A percentile compares a stretch with the other conserved stretches of the same genome.
Conservation (phyloP, 2,113 vertebrate genomes). For the Macquaria ambigua region DNA sequence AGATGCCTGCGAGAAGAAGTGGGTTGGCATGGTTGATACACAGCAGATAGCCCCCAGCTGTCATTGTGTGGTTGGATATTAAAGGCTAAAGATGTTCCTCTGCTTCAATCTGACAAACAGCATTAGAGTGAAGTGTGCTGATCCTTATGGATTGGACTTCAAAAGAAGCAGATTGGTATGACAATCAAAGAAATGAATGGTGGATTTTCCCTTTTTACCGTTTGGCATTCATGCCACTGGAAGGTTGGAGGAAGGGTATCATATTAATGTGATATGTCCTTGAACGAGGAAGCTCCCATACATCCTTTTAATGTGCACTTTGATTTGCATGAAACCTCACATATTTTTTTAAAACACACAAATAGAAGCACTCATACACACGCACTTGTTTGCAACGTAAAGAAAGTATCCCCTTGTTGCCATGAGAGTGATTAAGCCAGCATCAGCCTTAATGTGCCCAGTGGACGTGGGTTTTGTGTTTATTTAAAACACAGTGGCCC, state of each 20-base stretch:
- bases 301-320: slow-evolving; percentile 8
- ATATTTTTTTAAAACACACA: background rate
- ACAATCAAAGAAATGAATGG: slow-evolving; percentile 39
- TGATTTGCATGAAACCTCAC: slow-evolving; percentile 31
- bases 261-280: slow-evolving; percentile 43
- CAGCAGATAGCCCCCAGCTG: slow-evolving; percentile 54
- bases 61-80: slow-evolving; percentile 49
- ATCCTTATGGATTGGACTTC: slow-evolving; percentile 57
- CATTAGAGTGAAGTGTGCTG: slow-evolving; percentile 59
- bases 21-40: slow-evolving; percentile 38
- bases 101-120: slow-evolving; percentile 57
- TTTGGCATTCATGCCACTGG: slow-evolving; percentile 25
- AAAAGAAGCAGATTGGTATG: slow-evolving; percentile 44
- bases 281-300: slow-evolving; percentile 14
- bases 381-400: slow-evolving; percentile 40
- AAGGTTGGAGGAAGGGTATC: slow-evolving; percentile 30
- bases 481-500: slow-evolving; percentile 69
- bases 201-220: background rate
- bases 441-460: slow-evolving; percentile 67
- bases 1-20: slow-evolving; percentile 53
- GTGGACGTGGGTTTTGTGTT: slow-evolving; percentile 63
- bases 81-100: slow-evolving; percentile 53
- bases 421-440: slow-evolving; percentile 39
- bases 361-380: background rate
- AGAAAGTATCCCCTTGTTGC: slow-evolving; percentile 39